Base-by-base conservation (phyloP, 2,113 vertebrate genomes). In the Oophaga pumilio region DNA sequence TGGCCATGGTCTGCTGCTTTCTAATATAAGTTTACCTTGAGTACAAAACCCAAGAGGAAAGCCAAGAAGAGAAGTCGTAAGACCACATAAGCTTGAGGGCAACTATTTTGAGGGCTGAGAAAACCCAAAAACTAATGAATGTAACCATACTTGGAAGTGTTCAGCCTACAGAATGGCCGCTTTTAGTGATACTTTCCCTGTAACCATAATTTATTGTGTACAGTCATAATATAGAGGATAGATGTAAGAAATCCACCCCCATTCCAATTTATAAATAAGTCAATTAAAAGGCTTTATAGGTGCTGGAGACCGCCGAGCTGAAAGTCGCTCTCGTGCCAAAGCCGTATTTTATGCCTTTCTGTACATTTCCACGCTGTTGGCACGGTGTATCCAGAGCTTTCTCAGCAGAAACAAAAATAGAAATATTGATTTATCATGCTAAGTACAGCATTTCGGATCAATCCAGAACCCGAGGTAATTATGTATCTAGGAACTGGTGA, bases 391-490 rank as follows among this genome's bases (percentile, higher is more conserved):
- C 90, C 91, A 92, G 89, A 91, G 74, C 66, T 90, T 92, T 91
- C 76, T 91, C 89, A 82, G 89, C 50, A 89, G 88, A 92, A 91
- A 89, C 89, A 91, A 91, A 92, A 91, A 89, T 90, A 86, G 88
- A 90, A 90, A 68, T 90, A 91, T 89, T 86, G 90, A 86, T 87
- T 89, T 56, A 10, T 85, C 82, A 13, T 89, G 12, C 90, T 90
- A 91, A 93, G 89, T 89, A 66, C 80, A 87, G 78, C 66, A 9
- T 77, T 68, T 92, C 89, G 87, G 74, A 90, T 91, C 88, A 89
- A 66, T 84, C 78, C 26, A 87, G 88, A 69, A 90, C 78, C 52
- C 88, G 49, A 84, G 86, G 71, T 86, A 86, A 52, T 91, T 91
- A 82, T 86, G 49, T 89, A 33, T 88, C 88, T 89, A 82, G 52